Evolutionary conservation across 1,140 invertebrate species (phyloP), one percentile per base, ranked within the genome.

Genomic region (Sarcophaga peregrina): DNA sequence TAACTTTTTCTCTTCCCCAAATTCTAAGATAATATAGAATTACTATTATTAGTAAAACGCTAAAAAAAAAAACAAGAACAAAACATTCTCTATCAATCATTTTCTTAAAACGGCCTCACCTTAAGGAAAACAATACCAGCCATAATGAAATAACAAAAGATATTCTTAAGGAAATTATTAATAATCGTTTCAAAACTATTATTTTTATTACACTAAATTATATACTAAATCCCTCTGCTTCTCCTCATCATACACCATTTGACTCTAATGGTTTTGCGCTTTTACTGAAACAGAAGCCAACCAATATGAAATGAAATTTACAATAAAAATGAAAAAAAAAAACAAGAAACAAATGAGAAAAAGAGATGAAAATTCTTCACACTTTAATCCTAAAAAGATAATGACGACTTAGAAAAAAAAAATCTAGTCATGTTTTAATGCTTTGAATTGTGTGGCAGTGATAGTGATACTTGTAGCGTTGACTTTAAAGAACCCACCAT

Each of bases 121-220:
- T n/a, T 13, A 58, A 58, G n/a, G 5, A 58, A n/a, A 58, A 58
- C 13, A 58, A 58, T n/a, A 58, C 25, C 25, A 37, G 25, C 25
- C 25, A 37, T 37, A 37, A 37, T 4, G 25, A 37, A 37, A 37
- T 37, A 37, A 37, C 25, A 37, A 37, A 37, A 37, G 25, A 37
- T 37, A 2, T 37, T 37, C 25, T 37, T 37, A 37, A 37, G 25
- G 25, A 58, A 58, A 68, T 68, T 68, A 68, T 20, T 68, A 68
- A 68, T n/a, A 68, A 68, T 8, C n/a, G 62, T 68, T 68, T 17
- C 15, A 8, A 68, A 68, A 68, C 9, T 68, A 25, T 68, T 68
- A 8, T 25, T 68, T 68, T 68, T 68, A 68, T 68, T 68, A 68
- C 62, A 20, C 62, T 68, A 68, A 68, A 68, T 68, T 68, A 68